Conservation (phyloP, 2,888 invertebrate genomes). For the Chalcis sispes region DNA sequence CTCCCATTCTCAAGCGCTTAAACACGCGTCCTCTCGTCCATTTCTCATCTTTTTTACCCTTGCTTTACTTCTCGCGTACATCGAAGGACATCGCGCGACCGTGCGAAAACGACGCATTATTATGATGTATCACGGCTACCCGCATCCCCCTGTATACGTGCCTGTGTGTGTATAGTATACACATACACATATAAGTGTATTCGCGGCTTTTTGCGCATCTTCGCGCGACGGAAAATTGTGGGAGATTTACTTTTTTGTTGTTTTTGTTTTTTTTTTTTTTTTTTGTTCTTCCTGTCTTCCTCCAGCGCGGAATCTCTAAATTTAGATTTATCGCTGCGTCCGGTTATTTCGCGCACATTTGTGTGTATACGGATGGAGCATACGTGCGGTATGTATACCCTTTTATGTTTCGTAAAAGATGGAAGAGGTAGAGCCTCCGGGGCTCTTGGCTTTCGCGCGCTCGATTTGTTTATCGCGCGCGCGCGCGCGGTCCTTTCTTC, state of each 20-base stretch:
- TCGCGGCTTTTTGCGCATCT: not conserved
- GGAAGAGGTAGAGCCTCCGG: too few relatives aligned
- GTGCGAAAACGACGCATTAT: not conserved
- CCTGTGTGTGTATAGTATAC: not conserved
- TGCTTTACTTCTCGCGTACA: not conserved
- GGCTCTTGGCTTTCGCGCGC: not conserved
- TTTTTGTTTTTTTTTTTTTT: too few relatives aligned
- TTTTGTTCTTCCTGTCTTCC: too few relatives aligned
- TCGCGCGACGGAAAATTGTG: not conserved
- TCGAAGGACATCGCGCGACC: slow-evolving; percentile 6
- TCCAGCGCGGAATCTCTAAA: slow-evolving; percentile 27
- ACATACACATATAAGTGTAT: too few relatives aligned
- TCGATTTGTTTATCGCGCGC: not conserved
- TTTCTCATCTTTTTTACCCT: not conserved
- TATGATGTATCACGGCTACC: not conserved
- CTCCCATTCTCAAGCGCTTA: too few relatives aligned
- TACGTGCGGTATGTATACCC: not conserved
- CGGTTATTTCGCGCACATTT: not conserved
- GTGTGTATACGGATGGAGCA: not conserved
- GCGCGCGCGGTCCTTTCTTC: too few relatives aligned
- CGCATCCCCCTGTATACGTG: not conserved
- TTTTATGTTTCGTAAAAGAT: not conserved
- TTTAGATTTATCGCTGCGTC: not conserved
- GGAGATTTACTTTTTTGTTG: not conserved
- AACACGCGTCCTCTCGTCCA: not conserved